Evolutionary conservation across 2,888 invertebrate genomes (phyloP).

Genomic region (Caenorhabditis sp.): DNA sequence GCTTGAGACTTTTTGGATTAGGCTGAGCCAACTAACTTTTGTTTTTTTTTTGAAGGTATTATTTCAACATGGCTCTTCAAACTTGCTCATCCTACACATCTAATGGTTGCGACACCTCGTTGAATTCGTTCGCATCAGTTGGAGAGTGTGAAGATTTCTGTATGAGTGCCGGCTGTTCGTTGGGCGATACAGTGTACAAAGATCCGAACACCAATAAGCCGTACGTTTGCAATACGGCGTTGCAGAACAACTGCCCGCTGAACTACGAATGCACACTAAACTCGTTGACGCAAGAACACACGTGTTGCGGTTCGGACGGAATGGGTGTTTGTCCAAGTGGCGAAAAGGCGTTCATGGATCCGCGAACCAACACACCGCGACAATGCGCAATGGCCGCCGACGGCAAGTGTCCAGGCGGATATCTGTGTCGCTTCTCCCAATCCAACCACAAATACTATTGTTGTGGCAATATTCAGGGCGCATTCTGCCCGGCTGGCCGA

Average conservation of each 20-base stretch:
- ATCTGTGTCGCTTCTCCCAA: conserved; percentile 52
- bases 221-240: conserved; percentile 51
- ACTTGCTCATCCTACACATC: conserved; percentile 56
- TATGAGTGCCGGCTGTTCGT: conserved; percentile 47
- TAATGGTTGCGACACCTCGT: conserved; percentile 59
- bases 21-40: conserved; percentile 36
- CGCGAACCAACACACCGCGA: conserved; percentile 44
- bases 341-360: conserved; percentile 58
- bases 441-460: conserved; percentile 54
- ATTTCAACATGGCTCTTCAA: conserved; percentile 58
- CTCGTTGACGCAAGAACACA: conserved; percentile 46
- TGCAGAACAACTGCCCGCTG: conserved; percentile 52
- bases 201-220: conserved; percentile 54
- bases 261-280: conserved; percentile 51
- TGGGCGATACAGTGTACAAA: conserved; percentile 55
- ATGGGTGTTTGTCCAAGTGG: conserved; percentile 55
- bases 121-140: conserved; percentile 57
- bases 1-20: conserved; percentile 31
- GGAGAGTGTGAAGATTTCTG: conserved; percentile 62
- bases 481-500: conserved; percentile 50
- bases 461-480: conserved; percentile 50
- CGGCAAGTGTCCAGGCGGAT: conserved; percentile 50
- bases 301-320: conserved; percentile 50
- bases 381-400: conserved; percentile 58
- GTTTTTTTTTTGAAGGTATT: conserved; percentile 31